Evolutionary conservation across 1,140 invertebrate genomes (phyloP).

Genomic region (Drosophila insularis): DNA sequence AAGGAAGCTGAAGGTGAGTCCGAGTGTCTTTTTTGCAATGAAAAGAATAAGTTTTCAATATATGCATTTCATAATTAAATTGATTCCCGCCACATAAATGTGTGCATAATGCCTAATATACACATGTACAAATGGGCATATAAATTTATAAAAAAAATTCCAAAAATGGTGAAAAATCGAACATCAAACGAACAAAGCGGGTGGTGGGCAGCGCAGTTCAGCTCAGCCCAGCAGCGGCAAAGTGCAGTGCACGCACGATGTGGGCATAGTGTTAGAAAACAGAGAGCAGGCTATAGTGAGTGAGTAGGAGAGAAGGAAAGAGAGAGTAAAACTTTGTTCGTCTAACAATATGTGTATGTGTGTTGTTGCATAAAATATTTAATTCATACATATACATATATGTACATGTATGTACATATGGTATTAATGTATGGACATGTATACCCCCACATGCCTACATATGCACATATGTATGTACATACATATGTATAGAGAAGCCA

Average conservation of each 20-base stretch:
- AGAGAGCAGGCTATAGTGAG: neutral
- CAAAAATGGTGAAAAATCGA: constrained; percentile 76
- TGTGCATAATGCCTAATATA: neutral
- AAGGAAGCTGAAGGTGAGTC: neutral
- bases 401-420: too few species aligned
- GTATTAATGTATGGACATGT: too few species aligned
- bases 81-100: neutral
- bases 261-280: neutral
- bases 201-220: constrained; percentile 40
- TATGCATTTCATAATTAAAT: neutral
- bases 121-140: constrained; percentile 19
- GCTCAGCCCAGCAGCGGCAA: constrained; percentile 19
- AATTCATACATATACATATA: neutral
- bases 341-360: neutral
- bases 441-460: too few species aligned
- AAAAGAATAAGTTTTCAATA: neutral
- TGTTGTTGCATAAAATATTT: neutral
- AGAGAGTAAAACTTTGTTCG: neutral
- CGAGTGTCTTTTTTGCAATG: neutral
- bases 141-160: constrained; percentile 41
- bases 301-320: neutral
- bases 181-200: constrained; percentile 62
- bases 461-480: too few species aligned
- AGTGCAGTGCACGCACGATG: constrained; percentile 40
- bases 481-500: too few species aligned